phyloP scores from a whole-genome alignment of 2,888 invertebrate species.

The Calephelis perditalis region DNA sequence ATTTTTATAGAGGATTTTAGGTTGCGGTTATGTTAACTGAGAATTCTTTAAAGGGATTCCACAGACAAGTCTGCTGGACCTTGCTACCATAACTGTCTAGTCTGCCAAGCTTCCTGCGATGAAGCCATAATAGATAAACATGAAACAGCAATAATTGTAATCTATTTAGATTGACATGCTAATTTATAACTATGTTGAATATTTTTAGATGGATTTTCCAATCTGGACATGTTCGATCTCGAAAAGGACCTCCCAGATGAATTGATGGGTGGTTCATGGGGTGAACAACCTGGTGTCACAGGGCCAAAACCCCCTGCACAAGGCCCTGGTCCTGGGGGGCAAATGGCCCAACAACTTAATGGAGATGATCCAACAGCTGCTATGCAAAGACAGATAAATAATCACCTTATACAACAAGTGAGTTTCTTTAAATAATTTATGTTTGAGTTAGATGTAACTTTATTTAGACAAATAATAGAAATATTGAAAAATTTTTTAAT shows the following conservation, averaged over 20 bases:
- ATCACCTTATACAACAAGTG: conserved; percentile 83
- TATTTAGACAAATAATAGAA: not conserved
- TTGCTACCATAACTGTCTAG: too few relatives aligned
- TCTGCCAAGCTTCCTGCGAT: too few relatives aligned
- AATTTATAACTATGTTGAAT: conserved; percentile 19
- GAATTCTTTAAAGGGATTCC: too few relatives aligned
- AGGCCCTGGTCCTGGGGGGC: conserved; percentile 87
- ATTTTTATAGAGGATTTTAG: too few relatives aligned
- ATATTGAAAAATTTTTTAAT: too few relatives aligned
- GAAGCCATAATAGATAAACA: too few relatives aligned
- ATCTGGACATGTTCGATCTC: conserved; percentile 91
- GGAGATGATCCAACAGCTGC: conserved; percentile 82
- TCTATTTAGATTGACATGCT: too few relatives aligned
- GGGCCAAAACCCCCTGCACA: conserved; percentile 88
- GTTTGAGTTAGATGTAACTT: not conserved
- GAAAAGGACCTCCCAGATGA: conserved; percentile 96
- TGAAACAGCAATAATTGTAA: too few relatives aligned
- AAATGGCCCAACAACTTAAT: conserved; percentile 80
- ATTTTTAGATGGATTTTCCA: conserved; percentile 86
- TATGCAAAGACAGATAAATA: conserved; percentile 79
- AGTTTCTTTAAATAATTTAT: conserved; percentile 37
- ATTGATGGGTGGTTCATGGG: conserved; percentile 88
- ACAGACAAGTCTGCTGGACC: too few relatives aligned
- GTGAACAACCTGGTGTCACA: conserved; percentile 81
- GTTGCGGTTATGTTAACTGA: too few relatives aligned